Base-by-base conservation (phyloP, 2,797 vertebrate species). In the Macropodus opercularis region DNA sequence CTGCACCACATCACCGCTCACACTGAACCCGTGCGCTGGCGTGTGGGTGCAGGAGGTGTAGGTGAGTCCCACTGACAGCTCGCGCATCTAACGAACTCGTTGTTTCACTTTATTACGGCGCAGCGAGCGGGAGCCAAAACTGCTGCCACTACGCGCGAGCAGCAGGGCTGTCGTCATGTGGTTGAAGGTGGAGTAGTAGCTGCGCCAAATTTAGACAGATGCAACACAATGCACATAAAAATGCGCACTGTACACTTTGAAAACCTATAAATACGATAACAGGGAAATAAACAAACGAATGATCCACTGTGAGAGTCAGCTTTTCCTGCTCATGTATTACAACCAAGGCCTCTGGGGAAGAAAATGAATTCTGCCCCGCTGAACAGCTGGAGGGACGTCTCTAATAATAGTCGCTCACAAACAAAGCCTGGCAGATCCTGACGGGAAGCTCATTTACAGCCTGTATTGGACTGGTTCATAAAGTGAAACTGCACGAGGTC, bases 81-180 rank as follows among this genome's bases (percentile, higher is more conserved):
- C 49, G 69, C 71, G 49, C 35, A 72, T 79, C 68, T 69, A 53
- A 80, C 44, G 63, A 65, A 35, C 61, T 63, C n/a, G 7, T 32
- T 8, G 3, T 55, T 40, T 72, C 44, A 40, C 8, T 69, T 65
- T 66, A 66, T 74, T 54, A 62, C 51, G 47, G 59, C 59, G 48
- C 18, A 1, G 1, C 1, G n/a, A 27, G 18, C n/a, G 31, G 36
- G 41, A 40, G 31, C n/a, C 6, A 36, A 24, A 17, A 14, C 21
- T 5, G 39, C 27, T 18, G 35, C 18, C 41, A 57, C 70, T 62
- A 44, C 51, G 59, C 38, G 35, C 5, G 19, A 61, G 22, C 48
- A 42, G 39, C 18, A 5, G 47, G 1, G 34, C 10, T 47, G 42
- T 56, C 29, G 29, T 58, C 55, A 24, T 52, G 36, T 46, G 44